Evolutionary conservation across 2,888 invertebrate genomes (phyloP), one percentile per base, ranked within the genome.

Genomic region (Rosalia funebris): DNA sequence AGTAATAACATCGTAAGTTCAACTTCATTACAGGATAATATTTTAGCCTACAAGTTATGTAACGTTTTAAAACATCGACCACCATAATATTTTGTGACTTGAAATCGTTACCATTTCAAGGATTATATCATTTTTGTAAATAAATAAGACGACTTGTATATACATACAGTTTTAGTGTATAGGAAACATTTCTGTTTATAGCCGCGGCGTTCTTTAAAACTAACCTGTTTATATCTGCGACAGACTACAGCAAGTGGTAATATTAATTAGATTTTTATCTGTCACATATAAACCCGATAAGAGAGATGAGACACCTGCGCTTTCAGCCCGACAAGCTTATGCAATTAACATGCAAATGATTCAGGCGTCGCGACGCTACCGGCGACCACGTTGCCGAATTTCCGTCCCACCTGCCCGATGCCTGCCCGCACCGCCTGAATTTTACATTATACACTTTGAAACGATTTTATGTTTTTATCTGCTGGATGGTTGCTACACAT

Each of bases 341-440:
- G 71, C 71, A 74, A 76, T 76, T 74, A 76, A 75, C 73, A 73
- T 75, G 74, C 74, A 75, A 76, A 75, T 76, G 69, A 63, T 65
- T 59, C 61, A 34, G 56, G 52, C 48, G 61, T 55, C 54, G 54
- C 60, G 50, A 57, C 57, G 54, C 62, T n/a, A n/a, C 25, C 39
- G 45, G n/a, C 46, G 52, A 34, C 56, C 53, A 12, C 32, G 42
- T 53, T 50, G 39, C 39, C 53, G 11, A 53, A 42, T 39, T 39
- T 34, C 11, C 34, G 11, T 34, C 11, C 2, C 11, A 34, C 34
- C 34, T 34, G 34, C 34, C 4, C 25, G n/a, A n/a, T 7, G 25
- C 25, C 34, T n/a, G 10, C 5, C 34, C 34, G 34, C 34, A n/a
- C 11, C 34, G 10, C 5, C 5, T 25, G 25, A 25, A 25, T 25